Conservation (phyloP, 1,140 invertebrate species). For the Drosophila rufa region DNA sequence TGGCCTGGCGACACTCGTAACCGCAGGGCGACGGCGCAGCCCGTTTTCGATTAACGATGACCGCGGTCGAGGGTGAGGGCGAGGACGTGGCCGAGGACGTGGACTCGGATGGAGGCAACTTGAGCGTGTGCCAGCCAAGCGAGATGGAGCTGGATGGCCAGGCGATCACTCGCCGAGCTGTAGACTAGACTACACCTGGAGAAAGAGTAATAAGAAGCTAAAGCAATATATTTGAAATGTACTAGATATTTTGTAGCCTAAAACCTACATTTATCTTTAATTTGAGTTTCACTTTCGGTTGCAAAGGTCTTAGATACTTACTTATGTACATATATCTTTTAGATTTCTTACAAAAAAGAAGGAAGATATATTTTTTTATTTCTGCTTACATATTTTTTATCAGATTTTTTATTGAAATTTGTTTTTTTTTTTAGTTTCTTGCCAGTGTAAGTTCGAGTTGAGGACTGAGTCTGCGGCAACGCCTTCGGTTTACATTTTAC, state of each 20-base stretch:
- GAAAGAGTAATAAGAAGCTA: not conserved
- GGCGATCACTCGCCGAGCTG: conserved; percentile 29
- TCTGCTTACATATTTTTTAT: too few relatives aligned
- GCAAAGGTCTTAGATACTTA: too few relatives aligned
- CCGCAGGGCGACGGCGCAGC: conserved; percentile 71
- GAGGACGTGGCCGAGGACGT: conserved; percentile 11
- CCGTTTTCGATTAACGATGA: conserved; percentile 74
- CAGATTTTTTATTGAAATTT: not conserved
- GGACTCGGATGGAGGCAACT: conserved; percentile 25
- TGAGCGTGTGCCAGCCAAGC: conserved; percentile 73
- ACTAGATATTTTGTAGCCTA: not conserved
- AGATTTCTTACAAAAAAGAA: not conserved
- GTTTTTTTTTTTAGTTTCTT: not conserved
- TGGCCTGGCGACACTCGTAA: conserved; percentile 62
- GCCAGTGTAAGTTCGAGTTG: conserved; percentile 23
- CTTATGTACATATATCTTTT: too few relatives aligned
- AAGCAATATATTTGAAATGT: not conserved
- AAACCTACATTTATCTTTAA: too few relatives aligned
- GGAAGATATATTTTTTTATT: not conserved
- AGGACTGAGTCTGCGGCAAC: conserved; percentile 51
- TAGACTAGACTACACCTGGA: conserved; percentile 21
- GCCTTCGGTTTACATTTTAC: conserved; percentile 82
- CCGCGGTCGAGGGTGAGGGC: conserved; percentile 17
- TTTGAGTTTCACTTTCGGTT: too few relatives aligned
- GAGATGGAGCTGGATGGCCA: conserved; percentile 45